Percentiles rank a stretch among this genome's conserved stretches.
Conservation (phyloP, 2,888 invertebrate species). For the Agonopterix subpropinquella region DNA sequence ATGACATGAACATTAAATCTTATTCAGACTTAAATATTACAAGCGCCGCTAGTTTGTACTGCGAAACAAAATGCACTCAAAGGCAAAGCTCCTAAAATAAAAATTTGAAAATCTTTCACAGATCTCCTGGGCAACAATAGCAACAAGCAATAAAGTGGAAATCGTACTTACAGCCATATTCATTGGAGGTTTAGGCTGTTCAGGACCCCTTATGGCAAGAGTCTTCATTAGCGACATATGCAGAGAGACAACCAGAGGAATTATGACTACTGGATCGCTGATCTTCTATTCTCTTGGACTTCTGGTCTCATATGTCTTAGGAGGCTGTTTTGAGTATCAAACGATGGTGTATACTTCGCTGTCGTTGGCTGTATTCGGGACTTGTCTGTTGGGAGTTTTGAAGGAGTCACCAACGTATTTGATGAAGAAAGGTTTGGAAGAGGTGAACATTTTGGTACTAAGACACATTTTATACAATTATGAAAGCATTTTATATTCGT, state of each 20-base stretch:
- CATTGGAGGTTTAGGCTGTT: slow-evolving; percentile 38
- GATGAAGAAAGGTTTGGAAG: slow-evolving; percentile 42
- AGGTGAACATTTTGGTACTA: slow-evolving; percentile 23
- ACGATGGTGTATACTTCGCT: slow-evolving; percentile 38
- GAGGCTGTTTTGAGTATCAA: slow-evolving; percentile 40
- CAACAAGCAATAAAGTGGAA: slow-evolving; percentile 31
- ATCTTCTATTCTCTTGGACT: slow-evolving; percentile 44
- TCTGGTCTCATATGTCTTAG: slow-evolving; percentile 45
- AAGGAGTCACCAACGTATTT: slow-evolving; percentile 47
- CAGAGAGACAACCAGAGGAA: slow-evolving; percentile 48
- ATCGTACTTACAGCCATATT: slow-evolving; percentile 36
- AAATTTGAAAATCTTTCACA: slow-evolving; percentile 15
- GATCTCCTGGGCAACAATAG: slow-evolving; percentile 44
- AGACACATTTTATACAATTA: too few relatives aligned
- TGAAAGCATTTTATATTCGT: background rate
- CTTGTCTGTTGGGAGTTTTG: slow-evolving; percentile 24
- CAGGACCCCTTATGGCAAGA: slow-evolving; percentile 31
- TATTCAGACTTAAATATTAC: too few relatives aligned
- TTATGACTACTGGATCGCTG: slow-evolving; percentile 39
- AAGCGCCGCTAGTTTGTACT: too few relatives aligned
- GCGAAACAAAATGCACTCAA: too few relatives aligned
- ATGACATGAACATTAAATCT: too few relatives aligned
- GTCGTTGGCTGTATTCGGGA: slow-evolving; percentile 23
- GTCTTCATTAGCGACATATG: slow-evolving; percentile 50
- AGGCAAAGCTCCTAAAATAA: too few relatives aligned